Percentiles rank a stretch among this genome's conserved stretches.
Conservation (phyloP, 2,888 invertebrate genomes). For the Mellilla xanthometata region DNA sequence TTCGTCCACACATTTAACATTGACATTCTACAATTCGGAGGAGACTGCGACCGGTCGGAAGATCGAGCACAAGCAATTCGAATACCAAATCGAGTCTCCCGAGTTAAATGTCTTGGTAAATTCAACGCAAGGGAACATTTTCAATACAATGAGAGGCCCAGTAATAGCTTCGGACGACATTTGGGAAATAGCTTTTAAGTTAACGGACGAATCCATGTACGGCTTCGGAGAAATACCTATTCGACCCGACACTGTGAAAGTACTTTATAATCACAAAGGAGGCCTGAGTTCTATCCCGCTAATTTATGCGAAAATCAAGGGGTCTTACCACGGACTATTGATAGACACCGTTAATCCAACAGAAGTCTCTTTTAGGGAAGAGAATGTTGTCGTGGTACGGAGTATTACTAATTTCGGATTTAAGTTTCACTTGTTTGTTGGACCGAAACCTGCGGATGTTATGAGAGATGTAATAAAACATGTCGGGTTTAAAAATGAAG, state of each 20-base stretch:
- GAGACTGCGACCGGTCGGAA: slow-evolving; percentile 42
- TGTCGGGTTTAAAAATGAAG: slow-evolving; percentile 43
- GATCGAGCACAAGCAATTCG: slow-evolving; percentile 48
- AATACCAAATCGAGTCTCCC: slow-evolving; percentile 50
- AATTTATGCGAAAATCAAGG: slow-evolving; percentile 76
- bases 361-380: slow-evolving; percentile 75
- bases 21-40: slow-evolving; percentile 58
- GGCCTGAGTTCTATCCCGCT: slow-evolving; percentile 73
- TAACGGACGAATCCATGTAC: slow-evolving; percentile 78
- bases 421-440: slow-evolving; percentile 67
- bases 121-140: slow-evolving; percentile 55
- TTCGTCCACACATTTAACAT: slow-evolving; percentile 56
- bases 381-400: slow-evolving; percentile 79
- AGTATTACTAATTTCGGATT: slow-evolving; percentile 72
- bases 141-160: slow-evolving; percentile 81
- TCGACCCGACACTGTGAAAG: slow-evolving; percentile 49
- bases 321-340: slow-evolving; percentile 80
- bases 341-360: slow-evolving; percentile 79
- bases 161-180: slow-evolving; percentile 82
- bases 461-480: slow-evolving; percentile 60
- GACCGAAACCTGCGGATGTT: slow-evolving; percentile 62
- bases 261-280: slow-evolving; percentile 70
- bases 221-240: slow-evolving; percentile 81
- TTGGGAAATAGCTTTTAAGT: slow-evolving; percentile 83
- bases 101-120: slow-evolving; percentile 57